Conservation (phyloP, 2,113 vertebrate species). For the Macrotus californicus region DNA sequence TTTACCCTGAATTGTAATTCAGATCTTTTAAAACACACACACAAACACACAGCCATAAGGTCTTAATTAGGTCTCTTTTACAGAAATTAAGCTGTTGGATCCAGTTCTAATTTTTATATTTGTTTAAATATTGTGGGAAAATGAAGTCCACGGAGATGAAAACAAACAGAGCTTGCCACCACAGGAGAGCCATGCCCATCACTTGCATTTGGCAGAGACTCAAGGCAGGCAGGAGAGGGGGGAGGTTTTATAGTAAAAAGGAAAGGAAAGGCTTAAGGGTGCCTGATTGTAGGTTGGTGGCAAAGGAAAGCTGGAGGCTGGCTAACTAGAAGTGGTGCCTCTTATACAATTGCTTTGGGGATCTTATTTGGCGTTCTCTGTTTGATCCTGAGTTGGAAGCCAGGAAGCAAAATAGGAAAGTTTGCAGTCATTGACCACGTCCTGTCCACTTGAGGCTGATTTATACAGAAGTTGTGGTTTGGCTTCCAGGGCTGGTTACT, state of each 20-base stretch:
- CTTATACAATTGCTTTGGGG: neutral
- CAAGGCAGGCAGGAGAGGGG: neutral
- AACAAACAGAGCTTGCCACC: neutral
- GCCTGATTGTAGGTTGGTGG: neutral
- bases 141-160: neutral
- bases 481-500: neutral
- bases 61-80: neutral
- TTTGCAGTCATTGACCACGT: neutral
- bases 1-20: neutral
- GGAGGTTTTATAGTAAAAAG: neutral
- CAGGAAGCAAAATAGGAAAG: neutral
- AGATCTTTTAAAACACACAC: neutral
- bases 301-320: neutral
- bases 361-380: neutral
- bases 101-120: neutral
- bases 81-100: neutral
- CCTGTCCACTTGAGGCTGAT: neutral
- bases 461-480: neutral
- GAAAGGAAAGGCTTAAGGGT: neutral
- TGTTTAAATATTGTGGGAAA: neutral
- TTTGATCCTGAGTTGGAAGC: neutral
- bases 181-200: neutral
- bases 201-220: neutral
- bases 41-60: neutral
- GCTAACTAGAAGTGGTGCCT: neutral